A percentile compares a stretch with the other conserved stretches of the same genome.
Evolutionary conservation across 2,888 invertebrate genomes (phyloP).

Genomic region (Gryllus longicercus): DNA sequence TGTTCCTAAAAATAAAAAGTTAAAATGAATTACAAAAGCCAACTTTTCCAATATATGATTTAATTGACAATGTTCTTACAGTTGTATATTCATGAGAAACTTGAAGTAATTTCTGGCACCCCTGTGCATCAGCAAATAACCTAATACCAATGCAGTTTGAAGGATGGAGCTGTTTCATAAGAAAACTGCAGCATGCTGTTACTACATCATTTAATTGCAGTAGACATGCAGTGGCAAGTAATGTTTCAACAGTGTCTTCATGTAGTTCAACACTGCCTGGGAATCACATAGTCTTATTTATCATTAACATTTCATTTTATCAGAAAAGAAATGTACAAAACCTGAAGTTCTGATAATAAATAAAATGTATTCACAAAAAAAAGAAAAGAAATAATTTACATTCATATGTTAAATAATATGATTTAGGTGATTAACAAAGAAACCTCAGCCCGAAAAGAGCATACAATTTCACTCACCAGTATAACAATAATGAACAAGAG

Average conservation of each 20-base stretch:
- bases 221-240: slow-evolving; percentile 81
- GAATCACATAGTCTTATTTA: too few relatives aligned
- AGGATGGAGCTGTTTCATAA: slow-evolving; percentile 86
- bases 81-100: slow-evolving; percentile 82
- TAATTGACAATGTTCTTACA: slow-evolving; percentile 50
- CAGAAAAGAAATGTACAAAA: too few relatives aligned
- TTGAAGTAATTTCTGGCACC: slow-evolving; percentile 76
- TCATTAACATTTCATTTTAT: too few relatives aligned
- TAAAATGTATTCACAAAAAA: too few relatives aligned
- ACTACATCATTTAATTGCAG: slow-evolving; percentile 83
- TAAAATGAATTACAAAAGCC: too few relatives aligned
- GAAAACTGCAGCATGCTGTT: slow-evolving; percentile 83
- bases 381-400: too few relatives aligned
- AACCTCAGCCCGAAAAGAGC: too few relatives aligned
- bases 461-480: slow-evolving; percentile 57
- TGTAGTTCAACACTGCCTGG: slow-evolving; percentile 69
- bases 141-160: slow-evolving; percentile 93
- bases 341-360: too few relatives aligned
- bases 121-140: slow-evolving; percentile 89
- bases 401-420: too few relatives aligned
- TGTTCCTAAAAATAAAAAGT: slow-evolving; percentile 46
- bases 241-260: slow-evolving; percentile 87
- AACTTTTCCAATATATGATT: too few relatives aligned
- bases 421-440: too few relatives aligned
- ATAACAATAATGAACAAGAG: slow-evolving; percentile 86